These are phyloP conservation scores for Papilio xuthus DNA, from an alignment of 1,140 invertebrate species.

Conservation along the genomic window DNA sequence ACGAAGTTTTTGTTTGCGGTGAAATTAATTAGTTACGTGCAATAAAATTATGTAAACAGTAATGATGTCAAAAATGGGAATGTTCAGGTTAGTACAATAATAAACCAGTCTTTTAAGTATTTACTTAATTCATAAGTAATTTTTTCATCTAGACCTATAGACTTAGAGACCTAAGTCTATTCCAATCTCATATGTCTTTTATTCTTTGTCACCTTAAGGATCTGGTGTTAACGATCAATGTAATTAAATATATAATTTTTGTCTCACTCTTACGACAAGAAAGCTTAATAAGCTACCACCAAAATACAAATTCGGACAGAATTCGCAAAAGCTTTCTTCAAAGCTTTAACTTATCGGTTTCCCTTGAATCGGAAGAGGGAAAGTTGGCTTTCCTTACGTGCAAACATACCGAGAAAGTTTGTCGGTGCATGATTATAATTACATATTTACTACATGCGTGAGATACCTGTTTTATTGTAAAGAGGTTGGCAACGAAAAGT, in stretches of 20 bases:
- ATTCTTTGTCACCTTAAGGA: no score
- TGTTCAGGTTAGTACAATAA: conserved; percentile 31
- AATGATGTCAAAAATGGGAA: conserved; percentile 4
- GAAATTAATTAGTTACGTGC: neutral
- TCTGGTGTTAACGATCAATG: no score
- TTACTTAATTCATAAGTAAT: neutral
- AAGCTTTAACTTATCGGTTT: neutral
- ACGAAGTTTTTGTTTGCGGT: neutral
- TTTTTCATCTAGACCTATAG: neutral
- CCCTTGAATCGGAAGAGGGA: neutral
- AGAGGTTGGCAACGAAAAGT: neutral
- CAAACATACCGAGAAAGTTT: conserved; percentile 6
- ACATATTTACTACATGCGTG: conserved; percentile 11
- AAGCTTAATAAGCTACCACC: neutral
- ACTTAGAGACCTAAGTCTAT: neutral
- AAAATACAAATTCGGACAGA: neutral
- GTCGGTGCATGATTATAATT: conserved; percentile 12
- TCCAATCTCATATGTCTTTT: neutral
- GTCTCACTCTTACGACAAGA: no score
- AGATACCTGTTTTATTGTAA: conserved; percentile 17
- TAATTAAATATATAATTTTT: no score
- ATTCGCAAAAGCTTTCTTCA: neutral
- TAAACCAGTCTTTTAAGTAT: neutral
- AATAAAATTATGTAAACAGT: neutral
- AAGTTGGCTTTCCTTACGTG: conserved; percentile 4